Evolutionary conservation across 2,888 invertebrate species (phyloP), one percentile per base, ranked within the genome.

Genomic region (Melanophora roralis): DNA sequence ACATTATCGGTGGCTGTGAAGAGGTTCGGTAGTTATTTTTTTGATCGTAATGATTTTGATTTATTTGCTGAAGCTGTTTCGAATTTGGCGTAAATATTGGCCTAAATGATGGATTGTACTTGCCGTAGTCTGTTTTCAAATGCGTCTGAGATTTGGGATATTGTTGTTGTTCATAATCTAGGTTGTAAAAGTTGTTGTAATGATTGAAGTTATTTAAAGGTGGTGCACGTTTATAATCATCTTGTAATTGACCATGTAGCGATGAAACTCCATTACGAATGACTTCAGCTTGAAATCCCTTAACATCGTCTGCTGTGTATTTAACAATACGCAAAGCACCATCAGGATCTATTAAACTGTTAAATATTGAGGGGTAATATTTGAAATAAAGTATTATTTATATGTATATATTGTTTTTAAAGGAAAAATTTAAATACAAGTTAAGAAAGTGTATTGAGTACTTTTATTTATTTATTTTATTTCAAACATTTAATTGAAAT

Each of bases 291-390:
- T 93, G 93, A 90, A 95, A 95, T 47, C 95, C 95, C 85, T 94
- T 93, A 84, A 92, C 91, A 65, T 93, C 92, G 88, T 95, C 95
- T 9, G 95, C 94, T 0, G 93, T 93, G 85, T 95, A 95, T 84
- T 93, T 92, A 49, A 95, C 95, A 59, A 93, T 92, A 83, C 95
- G 91, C 71, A 94, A 90, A 74, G 93, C 92, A 82, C 95, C 95
- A 87, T 95, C 95, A 45, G 95, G 93, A 87, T 95, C 95, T 43
- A 95, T 92, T 34, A 95, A 90, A 51, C 93, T 93, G 83, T 65
- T 49, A 27, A 36, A 65, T 62, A 11, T 1, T 0, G 40, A 43
- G 11, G 16, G 12, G 36, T 23, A 45, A 64, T 43, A 16, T 43
- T 12, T 3, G n/a, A 21, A 49, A 21, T 23, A 23, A 11, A 11